Evolutionary conservation across 2,797 vertebrate genomes (phyloP), one percentile per base, ranked within the genome.

Genomic region (Sebastes hubbsi): DNA sequence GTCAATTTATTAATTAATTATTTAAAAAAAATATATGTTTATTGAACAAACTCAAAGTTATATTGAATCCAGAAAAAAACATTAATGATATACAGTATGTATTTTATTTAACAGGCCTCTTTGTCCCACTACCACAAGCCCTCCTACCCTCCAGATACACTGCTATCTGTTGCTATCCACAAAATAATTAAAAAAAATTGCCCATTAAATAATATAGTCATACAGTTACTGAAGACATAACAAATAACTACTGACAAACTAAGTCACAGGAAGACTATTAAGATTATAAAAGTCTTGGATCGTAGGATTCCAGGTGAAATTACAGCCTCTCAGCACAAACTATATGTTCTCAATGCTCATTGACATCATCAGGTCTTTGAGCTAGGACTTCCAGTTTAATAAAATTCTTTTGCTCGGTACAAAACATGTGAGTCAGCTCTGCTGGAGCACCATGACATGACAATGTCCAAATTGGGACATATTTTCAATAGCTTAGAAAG

Each of bases 401-500:
- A 46, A 46, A 46, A 46, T 46, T 46, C 3, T 54, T 62, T 69
- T 56, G 10, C 46, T 38, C 60, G 20, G 38, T 75, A 46, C 49
- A 61, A 18, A 81, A 22, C 27, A 72, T 36, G 22, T 70, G 78
- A 46, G 60, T 76, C 82, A 72, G 27, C 12, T 46, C 27, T 49
- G 24, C 58, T 10, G 72, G 81, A 79, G 55, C 88, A 68, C 38
- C 14, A 9, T 86, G 83, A 84, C 84, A 52, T 32, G 27, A 22
- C 52, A 46, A 27, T 12, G 5, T 62, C 27, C 62, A 38, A 46
- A 72, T 38, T 4, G 38, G 16, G 8, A 76, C 3, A 58, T 61
- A 62, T 65, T 56, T 73, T 64, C 18, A n/a, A 78, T 49, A 66
- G 24, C 68, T 38, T 30, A 2, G 29, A 72, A 63, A 63, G 8